phyloP scores from a whole-genome alignment of 2,113 vertebrate species.

The Centrocercus urophasianus region DNA sequence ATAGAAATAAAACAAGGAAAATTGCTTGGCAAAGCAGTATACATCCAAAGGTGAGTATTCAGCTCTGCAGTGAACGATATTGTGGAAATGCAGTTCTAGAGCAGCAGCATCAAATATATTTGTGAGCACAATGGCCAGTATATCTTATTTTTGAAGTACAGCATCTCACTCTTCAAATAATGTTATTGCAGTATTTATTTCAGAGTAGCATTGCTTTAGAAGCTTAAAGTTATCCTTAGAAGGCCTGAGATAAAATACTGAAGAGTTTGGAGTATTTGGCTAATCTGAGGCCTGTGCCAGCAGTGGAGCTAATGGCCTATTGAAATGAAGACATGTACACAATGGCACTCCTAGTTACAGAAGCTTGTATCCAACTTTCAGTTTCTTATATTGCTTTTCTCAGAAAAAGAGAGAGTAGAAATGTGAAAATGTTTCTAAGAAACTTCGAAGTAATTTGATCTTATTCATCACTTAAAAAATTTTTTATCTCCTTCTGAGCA shows the following conservation, averaged over 20 bases:
- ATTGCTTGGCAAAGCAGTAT: not conserved
- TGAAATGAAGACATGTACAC: not conserved
- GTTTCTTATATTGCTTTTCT: not conserved
- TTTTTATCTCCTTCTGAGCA: not conserved
- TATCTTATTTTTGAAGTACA: not conserved
- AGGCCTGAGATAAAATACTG: not conserved
- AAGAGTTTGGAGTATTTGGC: not conserved
- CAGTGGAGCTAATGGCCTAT: not conserved
- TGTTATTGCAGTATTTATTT: not conserved
- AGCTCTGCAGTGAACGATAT: not conserved
- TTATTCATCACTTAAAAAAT: not conserved
- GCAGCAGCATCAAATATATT: not conserved
- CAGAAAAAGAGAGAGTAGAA: not conserved
- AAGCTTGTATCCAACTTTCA: not conserved
- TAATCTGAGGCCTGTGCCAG: not conserved
- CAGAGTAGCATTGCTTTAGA: not conserved
- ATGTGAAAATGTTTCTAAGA: not conserved
- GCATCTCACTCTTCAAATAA: not conserved
- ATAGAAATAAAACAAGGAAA: not conserved
- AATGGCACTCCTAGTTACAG: not conserved
- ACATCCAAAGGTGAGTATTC: not conserved
- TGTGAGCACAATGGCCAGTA: not conserved
- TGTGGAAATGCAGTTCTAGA: not conserved
- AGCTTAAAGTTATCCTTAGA: not conserved
- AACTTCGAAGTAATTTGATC: not conserved